phyloP scores from a whole-genome alignment of 2,888 invertebrate species.

The Sarcophaga variegata region DNA sequence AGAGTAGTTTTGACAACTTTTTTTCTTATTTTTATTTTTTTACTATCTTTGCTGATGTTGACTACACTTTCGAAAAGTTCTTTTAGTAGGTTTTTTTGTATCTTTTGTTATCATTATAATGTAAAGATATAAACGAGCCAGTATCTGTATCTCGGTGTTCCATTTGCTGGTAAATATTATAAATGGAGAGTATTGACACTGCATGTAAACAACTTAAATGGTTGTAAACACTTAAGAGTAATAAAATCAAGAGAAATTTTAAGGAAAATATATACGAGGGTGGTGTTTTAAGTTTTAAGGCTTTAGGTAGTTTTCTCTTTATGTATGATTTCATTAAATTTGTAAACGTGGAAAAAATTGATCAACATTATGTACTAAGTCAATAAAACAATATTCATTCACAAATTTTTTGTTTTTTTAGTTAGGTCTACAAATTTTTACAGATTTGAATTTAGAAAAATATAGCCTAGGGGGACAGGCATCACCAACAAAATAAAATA shows the following conservation, averaged over 20 bases:
- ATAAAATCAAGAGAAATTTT: background rate
- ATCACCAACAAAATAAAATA: no score
- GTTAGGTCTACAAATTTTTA: no score
- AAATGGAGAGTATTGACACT: slow-evolving; percentile 23
- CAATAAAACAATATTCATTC: no score
- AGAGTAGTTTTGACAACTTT: slow-evolving; percentile 62
- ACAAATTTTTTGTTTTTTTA: no score
- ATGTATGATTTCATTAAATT: no score
- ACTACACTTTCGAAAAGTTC: background rate
- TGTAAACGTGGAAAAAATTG: no score
- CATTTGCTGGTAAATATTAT: background rate
- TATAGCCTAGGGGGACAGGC: no score
- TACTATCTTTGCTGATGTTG: background rate
- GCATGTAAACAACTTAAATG: slow-evolving; percentile 47
- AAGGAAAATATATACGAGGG: no score
- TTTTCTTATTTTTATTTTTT: background rate
- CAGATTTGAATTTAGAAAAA: no score
- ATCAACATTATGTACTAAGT: no score
- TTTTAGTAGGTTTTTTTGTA: background rate
- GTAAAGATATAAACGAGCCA: background rate
- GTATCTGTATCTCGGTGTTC: background rate
- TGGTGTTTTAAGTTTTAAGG: no score
- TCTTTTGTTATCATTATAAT: background rate
- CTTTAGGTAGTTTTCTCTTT: no score
- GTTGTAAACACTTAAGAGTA: slow-evolving; percentile 39